Base-by-base conservation (phyloP, 2,888 invertebrate genomes). In the Drosophila meridiana region DNA sequence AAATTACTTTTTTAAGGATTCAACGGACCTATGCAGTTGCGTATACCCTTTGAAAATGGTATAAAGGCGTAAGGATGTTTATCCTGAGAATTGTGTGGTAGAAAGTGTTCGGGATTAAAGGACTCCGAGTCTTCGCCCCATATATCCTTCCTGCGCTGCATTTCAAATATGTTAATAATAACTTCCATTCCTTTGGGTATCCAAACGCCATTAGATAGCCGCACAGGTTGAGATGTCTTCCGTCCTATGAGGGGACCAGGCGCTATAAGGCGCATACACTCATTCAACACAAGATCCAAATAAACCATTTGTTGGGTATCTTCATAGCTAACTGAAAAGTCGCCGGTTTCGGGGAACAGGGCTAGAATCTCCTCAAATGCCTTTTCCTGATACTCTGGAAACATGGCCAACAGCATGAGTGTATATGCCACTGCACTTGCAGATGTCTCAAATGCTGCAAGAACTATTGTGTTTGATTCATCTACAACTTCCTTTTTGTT, bases 91-190 rank as follows among this genome's bases (percentile, higher is more conserved):
- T 53, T 67, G n/a, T 53, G 53, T 2, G 66, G 53, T 9, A 65
- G 13, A 67, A 65, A 67, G 32, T 53, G 52, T 0, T 67, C 66
- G 1, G 65, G 66, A 38, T 66, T 66, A 8, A 66, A 66, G 2
- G 52, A 7, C 0, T 66, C 66, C n/a, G 66, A 36, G 0, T 64
- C 65, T 4, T 43, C 36, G 34, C 66, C 53, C 66, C 66, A 67
- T n/a, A 67, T 67, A 4, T 67, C 53, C 14, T 65, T 53, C n/a
- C 32, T 65, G n/a, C 66, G 52, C 0, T 67, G 66, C 53, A 67
- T 53, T 11, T 67, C 26, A 65, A 65, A 67, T n/a, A 65, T 65
- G 45, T 67, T 32, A 9, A 67, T 32, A 1, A 20, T 2, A 28
- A 67, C 20, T 40, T 65, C 53, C 13, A 34, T 13, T 0, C 45